These are phyloP conservation scores for Meta bourneti DNA, from an alignment of 2,888 invertebrate species.

Conservation along the genomic window DNA sequence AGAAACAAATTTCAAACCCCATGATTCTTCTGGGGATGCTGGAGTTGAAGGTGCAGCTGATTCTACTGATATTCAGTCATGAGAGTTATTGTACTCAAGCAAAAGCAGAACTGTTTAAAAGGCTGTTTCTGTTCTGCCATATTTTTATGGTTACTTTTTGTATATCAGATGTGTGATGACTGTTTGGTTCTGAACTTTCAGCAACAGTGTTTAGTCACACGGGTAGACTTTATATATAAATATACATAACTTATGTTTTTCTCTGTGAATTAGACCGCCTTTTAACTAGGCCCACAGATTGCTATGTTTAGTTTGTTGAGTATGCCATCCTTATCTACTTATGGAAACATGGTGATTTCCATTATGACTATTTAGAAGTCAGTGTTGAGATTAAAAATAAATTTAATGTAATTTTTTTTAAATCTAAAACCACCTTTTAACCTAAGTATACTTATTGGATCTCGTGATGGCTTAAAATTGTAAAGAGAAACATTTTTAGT, in stretches of 20 bases:
- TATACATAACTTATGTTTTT: conserved; percentile 33
- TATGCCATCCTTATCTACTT: conserved; percentile 46
- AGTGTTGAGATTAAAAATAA: not conserved
- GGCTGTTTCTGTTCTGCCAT: conserved; percentile 59
- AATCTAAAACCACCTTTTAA: not conserved
- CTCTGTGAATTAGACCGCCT: conserved; percentile 66
- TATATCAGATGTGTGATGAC: conserved; percentile 37
- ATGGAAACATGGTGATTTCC: conserved; percentile 6
- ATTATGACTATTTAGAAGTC: not conserved
- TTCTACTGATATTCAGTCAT: conserved; percentile 70
- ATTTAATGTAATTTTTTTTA: not conserved
- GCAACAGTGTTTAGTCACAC: conserved; percentile 55
- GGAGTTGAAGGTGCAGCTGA: conserved; percentile 51
- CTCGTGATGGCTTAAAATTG: not conserved
- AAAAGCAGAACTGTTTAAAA: not conserved
- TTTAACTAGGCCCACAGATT: conserved; percentile 31
- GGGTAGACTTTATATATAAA: conserved; percentile 66
- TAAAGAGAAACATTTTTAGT: not conserved
- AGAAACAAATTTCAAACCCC: conserved; percentile 54
- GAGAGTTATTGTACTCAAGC: conserved; percentile 24
- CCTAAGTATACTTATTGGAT: too few species aligned
- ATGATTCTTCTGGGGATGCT: conserved; percentile 29
- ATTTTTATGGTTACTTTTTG: conserved; percentile 69
- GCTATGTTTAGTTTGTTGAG: conserved; percentile 28
- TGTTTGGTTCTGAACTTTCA: conserved; percentile 6